Conservation (phyloP, 2,113 vertebrate species). For the Narcine bancroftii region DNA sequence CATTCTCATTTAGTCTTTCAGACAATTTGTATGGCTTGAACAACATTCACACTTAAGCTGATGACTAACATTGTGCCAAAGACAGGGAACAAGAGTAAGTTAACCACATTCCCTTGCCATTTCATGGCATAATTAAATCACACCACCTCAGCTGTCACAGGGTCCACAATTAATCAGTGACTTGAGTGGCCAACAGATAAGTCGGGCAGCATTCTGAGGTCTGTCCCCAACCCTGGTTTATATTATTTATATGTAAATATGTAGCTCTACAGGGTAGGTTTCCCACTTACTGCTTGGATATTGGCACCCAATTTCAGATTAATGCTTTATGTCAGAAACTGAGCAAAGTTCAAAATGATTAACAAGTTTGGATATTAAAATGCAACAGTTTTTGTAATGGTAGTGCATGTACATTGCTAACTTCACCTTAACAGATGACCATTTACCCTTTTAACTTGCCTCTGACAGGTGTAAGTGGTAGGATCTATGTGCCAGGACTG, state of each 20-base stretch:
- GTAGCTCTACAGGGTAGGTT: not conserved
- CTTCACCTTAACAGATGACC: not conserved
- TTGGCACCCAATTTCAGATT: not conserved
- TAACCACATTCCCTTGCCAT: no score
- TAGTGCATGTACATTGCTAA: not conserved
- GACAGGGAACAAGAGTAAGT: no score
- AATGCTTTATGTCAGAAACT: not conserved
- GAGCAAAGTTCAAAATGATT: not conserved
- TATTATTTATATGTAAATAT: not conserved
- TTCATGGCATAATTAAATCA: no score
- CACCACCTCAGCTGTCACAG: no score
- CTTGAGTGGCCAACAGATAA: no score
- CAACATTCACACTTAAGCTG: no score
- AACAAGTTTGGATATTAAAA: not conserved
- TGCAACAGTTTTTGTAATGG: not conserved
- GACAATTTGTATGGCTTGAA: no score
- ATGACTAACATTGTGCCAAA: no score
- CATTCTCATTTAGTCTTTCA: no score
- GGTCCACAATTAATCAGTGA: no score
- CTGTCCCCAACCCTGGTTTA: not conserved
- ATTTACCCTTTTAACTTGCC: not conserved
- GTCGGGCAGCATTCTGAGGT: no score
- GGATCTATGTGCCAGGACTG: not conserved
- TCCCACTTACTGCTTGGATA: not conserved
- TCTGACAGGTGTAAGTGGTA: not conserved